These are phyloP conservation scores for Trididemnum nubilum DNA, from an alignment of 23 tunicate genomes.

Conservation along the genomic window DNA sequence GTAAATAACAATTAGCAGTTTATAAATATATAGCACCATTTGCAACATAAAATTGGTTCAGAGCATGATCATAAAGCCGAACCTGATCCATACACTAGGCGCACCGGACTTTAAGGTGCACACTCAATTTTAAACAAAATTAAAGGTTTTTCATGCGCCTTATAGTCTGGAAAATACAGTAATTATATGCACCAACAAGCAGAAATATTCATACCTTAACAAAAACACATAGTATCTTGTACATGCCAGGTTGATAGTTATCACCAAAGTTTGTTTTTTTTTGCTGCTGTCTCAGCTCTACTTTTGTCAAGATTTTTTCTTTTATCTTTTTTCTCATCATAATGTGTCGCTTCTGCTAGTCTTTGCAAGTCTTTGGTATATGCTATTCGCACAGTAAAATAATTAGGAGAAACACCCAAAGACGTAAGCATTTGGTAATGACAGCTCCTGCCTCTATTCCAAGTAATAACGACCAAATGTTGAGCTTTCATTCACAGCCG, in stretches of 20 bases:
- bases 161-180: too few relatives aligned
- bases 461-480: not conserved
- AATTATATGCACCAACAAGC: not conserved
- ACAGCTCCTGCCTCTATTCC: slow-evolving; percentile 1
- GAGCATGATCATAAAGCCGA: too few relatives aligned
- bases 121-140: too few relatives aligned
- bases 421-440: not conserved
- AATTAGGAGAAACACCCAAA: not conserved
- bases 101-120: too few relatives aligned
- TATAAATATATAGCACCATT: too few relatives aligned
- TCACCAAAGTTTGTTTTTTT: slow-evolving; percentile 5
- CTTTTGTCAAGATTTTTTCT: not conserved
- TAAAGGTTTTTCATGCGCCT: too few relatives aligned
- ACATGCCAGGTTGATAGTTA: not conserved
- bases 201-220: not conserved
- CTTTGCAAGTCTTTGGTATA: slow-evolving; percentile 1
- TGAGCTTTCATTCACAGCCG: slow-evolving; percentile 11
- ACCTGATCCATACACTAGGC: too few relatives aligned
- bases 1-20: too few relatives aligned
- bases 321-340: not conserved
- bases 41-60: too few relatives aligned
- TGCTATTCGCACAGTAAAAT: not conserved
- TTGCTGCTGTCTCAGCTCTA: not conserved
- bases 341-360: not conserved
- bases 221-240: not conserved